These are phyloP conservation scores for Seriola aureovittata DNA, from an alignment of 2,113 vertebrate species.

Conservation along the genomic window DNA sequence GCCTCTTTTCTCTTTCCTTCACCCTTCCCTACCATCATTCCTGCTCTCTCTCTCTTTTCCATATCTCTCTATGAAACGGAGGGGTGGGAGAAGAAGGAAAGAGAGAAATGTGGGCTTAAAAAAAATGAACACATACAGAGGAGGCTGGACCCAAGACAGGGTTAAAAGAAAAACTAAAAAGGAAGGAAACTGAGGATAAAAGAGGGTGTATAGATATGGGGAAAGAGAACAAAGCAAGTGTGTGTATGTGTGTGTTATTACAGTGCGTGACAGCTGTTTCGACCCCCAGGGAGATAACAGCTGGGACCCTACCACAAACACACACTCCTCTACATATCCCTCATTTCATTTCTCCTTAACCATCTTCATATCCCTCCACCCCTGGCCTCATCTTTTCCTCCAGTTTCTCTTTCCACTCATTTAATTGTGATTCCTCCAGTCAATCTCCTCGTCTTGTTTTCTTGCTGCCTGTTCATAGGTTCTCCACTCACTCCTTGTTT, in stretches of 20 bases:
- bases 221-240: conserved; percentile 70
- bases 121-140: conserved; percentile 51
- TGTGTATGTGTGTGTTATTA: conserved; percentile 85
- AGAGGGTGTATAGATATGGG: conserved; percentile 58
- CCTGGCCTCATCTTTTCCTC: conserved; percentile 66
- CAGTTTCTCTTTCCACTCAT: conserved; percentile 46
- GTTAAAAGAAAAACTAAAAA: conserved; percentile 43
- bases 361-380: conserved; percentile 69
- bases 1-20: conserved; percentile 74
- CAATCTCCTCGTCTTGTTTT: conserved; percentile 28
- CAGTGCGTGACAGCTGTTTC: conserved; percentile 89
- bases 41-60: conserved; percentile 41
- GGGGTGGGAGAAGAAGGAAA: conserved; percentile 69
- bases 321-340: conserved; percentile 62
- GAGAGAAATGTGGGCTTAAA: conserved; percentile 66
- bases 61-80: conserved; percentile 43
- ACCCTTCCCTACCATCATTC: conserved; percentile 65
- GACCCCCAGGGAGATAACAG: conserved; percentile 90
- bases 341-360: conserved; percentile 71
- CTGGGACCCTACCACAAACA: conserved; percentile 83
- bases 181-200: conserved; percentile 11
- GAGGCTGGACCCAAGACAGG: conserved; percentile 47
- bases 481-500: not conserved
- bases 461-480: not conserved
- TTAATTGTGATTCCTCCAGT: conserved; percentile 42